Evolutionary conservation across 2,113 vertebrate species (phyloP).

Genomic region (Microcebus murinus): DNA sequence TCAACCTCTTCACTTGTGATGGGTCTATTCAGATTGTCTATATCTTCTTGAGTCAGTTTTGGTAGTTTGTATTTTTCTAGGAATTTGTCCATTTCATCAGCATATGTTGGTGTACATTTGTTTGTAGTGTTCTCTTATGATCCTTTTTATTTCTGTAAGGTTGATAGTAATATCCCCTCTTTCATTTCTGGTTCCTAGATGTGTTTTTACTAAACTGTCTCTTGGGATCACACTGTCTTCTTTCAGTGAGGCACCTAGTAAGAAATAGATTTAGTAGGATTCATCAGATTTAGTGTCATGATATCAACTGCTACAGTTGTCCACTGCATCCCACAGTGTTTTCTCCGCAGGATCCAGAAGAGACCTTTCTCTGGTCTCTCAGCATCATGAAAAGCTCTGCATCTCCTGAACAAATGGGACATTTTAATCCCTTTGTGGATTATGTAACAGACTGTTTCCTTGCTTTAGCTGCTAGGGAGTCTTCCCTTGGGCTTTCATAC

Average conservation of each 20-base stretch:
- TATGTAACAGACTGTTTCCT: background rate
- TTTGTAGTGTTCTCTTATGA: background rate
- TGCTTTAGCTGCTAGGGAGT: background rate
- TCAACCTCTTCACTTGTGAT: background rate
- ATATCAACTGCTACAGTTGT: too few species aligned
- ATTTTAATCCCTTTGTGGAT: background rate
- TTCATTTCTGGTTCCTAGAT: background rate
- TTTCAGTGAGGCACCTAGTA: background rate
- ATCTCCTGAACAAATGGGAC: background rate
- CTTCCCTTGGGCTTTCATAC: background rate
- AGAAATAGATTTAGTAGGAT: background rate
- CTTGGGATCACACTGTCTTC: background rate
- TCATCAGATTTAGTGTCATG: background rate
- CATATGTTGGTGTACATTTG: background rate
- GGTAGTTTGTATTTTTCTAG: conserved; percentile 2
- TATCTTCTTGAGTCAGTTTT: background rate
- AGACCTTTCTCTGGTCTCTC: background rate
- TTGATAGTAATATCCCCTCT: background rate
- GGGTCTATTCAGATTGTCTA: background rate
- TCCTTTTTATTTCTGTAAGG: background rate
- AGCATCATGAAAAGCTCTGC: background rate
- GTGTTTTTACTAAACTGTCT: background rate
- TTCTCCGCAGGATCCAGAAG: background rate
- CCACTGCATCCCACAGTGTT: too few species aligned
- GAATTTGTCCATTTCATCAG: background rate